Conservation (phyloP, 1,140 invertebrate species). For the Chrysomallon squamiferum region DNA sequence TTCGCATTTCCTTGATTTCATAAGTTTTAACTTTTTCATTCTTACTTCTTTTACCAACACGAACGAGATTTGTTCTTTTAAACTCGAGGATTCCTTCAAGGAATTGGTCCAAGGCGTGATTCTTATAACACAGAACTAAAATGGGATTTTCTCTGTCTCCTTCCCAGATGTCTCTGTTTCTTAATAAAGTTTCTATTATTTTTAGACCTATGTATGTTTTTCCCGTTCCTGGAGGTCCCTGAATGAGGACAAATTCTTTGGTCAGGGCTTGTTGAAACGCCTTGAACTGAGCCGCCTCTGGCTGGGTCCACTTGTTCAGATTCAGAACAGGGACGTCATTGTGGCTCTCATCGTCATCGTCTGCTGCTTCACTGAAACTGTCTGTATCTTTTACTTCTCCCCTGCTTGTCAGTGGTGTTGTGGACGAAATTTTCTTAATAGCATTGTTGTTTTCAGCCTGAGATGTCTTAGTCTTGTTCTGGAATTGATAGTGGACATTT, state of each 20-base stretch:
- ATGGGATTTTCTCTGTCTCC: slow-evolving; percentile 67
- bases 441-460: too few relatives aligned
- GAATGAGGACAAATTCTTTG: slow-evolving; percentile 71
- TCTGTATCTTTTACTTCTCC: too few relatives aligned
- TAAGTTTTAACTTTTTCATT: slow-evolving; percentile 47
- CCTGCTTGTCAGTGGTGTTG: too few relatives aligned
- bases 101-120: slow-evolving; percentile 88
- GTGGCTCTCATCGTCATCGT: too few relatives aligned
- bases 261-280: slow-evolving; percentile 63
- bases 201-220: slow-evolving; percentile 56
- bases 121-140: slow-evolving; percentile 83
- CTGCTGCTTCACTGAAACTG: too few relatives aligned
- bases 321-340: slow-evolving; percentile 11
- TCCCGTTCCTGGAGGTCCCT: slow-evolving; percentile 66
- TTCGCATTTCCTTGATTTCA: slow-evolving; percentile 7
- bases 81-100: slow-evolving; percentile 68
- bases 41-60: slow-evolving; percentile 42
- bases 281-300: slow-evolving; percentile 60
- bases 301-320: slow-evolving; percentile 30
- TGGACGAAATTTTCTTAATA: too few relatives aligned
- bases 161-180: slow-evolving; percentile 33
- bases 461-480: too few relatives aligned
- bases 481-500: too few relatives aligned
- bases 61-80: slow-evolving; percentile 5
- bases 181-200: slow-evolving; percentile 50